A percentile compares a stretch with the other conserved stretches of the same genome.
These are phyloP conservation scores for Botrylloides violaceus DNA, from an alignment of 23 tunicate species.

Conservation along the genomic window DNA sequence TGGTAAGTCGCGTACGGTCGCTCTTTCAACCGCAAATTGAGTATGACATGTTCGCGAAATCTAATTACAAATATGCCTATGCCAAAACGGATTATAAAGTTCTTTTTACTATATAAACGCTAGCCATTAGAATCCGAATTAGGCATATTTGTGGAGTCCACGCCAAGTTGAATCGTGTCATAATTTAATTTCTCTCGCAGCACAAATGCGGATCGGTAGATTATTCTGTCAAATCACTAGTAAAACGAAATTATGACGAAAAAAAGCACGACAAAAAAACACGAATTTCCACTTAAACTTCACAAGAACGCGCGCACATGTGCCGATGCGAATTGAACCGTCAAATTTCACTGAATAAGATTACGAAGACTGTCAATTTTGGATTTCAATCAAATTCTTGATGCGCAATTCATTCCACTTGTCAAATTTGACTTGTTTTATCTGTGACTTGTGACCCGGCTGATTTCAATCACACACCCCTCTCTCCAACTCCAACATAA, in stretches of 20 bases:
- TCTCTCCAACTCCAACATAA: too few relatives aligned
- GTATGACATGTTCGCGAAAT: neutral
- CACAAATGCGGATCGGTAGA: neutral
- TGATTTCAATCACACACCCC: too few relatives aligned
- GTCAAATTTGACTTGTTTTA: too few relatives aligned
- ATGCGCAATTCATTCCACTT: too few relatives aligned
- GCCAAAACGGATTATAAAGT: neutral
- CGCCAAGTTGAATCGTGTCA: constrained; percentile 15
- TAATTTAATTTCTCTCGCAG: constrained; percentile 3
- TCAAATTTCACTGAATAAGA: neutral
- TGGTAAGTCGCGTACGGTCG: neutral
- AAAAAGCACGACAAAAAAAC: constrained; percentile 16
- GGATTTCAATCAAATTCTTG: too few relatives aligned
- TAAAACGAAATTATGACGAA: constrained; percentile 19
- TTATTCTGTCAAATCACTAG: constrained; percentile 18
- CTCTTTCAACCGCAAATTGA: too few relatives aligned
- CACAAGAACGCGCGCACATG: neutral
- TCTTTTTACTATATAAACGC: too few relatives aligned
- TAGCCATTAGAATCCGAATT: neutral
- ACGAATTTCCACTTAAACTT: constrained; percentile 20
- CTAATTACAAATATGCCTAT: neutral
- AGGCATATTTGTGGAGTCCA: constrained; percentile 8
- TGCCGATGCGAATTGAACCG: neutral
- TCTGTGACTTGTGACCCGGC: too few relatives aligned
- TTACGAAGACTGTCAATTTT: neutral